Evolutionary conservation across 2,113 vertebrate genomes (phyloP), one percentile per base, ranked within the genome.

Genomic region (Carollia perspicillata): DNA sequence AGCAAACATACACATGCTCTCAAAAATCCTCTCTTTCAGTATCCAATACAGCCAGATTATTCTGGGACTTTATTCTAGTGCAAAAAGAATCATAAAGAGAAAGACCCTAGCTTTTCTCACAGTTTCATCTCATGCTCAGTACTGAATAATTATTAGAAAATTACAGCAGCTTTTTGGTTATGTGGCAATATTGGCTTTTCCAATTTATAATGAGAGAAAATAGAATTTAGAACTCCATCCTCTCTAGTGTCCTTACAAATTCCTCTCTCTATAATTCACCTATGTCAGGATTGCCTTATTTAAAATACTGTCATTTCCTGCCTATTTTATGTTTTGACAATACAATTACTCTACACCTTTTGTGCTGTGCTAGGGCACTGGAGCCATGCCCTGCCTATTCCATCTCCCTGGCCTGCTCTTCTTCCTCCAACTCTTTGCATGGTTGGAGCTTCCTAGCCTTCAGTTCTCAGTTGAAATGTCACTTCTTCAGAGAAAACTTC

Each of bases 1-100:
- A 94, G 83, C 65, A 95, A 95, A 93, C 20, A 93, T 58, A 92
- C 93, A 53, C 92, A 84, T 3, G 20, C 28, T 91, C 42, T 89
- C 83, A 93, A 60, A 95, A 89, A 42, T 58, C 3, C 85, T 80
- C 88, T 90, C 85, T 53, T 79, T 77, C 16, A 18, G 42, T 28
- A 79, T 60, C 88, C 63, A 69, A 2, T 55, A 37, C 81, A 87
- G 88, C 55, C 88, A 79, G n/a, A 68, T 69, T 92, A 90, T 95
- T 94, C 95, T 88, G 91, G 90, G 89, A 44, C 96, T 42, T 55
- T 84, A 92, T 96, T 94, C 89, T 68, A 79, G 91, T 90, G 44
- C 95, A 94, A 81, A 74, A 33, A 86, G 84, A 80, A 30, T 80
- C 69, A 96, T 80, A 87, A 53, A 94, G 86, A 42, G 65, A 92